These are phyloP conservation scores for Falco concolor DNA, from an alignment of 2,797 vertebrate species.

Conservation along the genomic window DNA sequence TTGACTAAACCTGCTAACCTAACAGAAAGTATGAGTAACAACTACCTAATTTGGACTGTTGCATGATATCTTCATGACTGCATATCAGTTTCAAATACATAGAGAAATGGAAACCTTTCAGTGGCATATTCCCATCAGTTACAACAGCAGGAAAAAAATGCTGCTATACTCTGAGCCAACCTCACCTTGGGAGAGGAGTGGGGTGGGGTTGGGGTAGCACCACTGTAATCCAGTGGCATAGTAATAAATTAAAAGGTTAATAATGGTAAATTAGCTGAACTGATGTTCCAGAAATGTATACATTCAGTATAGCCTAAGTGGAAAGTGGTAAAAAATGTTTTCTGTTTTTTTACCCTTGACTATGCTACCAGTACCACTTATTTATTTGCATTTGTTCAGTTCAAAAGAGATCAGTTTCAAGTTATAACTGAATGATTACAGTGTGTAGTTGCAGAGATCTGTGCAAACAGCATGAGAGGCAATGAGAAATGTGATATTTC, in stretches of 20 bases:
- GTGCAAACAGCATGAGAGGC: background rate
- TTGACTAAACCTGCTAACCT: background rate
- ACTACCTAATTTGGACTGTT: background rate
- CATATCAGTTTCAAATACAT: background rate
- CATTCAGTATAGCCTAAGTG: background rate
- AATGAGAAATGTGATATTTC: background rate
- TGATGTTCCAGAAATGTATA: background rate
- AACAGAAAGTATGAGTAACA: background rate
- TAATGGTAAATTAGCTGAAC: background rate
- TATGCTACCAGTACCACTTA: background rate
- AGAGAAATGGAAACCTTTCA: background rate
- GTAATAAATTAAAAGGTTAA: background rate
- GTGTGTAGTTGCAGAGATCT: background rate
- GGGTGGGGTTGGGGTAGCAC: background rate
- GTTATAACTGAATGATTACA: background rate
- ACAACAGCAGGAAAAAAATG: background rate
- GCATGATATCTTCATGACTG: background rate
- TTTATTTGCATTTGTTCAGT: background rate
- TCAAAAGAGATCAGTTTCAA: background rate
- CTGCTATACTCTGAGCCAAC: background rate
- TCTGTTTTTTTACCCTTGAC: background rate
- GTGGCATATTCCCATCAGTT: background rate
- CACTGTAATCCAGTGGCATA: background rate
- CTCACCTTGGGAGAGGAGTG: background rate
- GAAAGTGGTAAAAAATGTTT: background rate